These are phyloP conservation scores for Canis aureus DNA, from an alignment of 2,113 vertebrate species.

Conservation along the genomic window DNA sequence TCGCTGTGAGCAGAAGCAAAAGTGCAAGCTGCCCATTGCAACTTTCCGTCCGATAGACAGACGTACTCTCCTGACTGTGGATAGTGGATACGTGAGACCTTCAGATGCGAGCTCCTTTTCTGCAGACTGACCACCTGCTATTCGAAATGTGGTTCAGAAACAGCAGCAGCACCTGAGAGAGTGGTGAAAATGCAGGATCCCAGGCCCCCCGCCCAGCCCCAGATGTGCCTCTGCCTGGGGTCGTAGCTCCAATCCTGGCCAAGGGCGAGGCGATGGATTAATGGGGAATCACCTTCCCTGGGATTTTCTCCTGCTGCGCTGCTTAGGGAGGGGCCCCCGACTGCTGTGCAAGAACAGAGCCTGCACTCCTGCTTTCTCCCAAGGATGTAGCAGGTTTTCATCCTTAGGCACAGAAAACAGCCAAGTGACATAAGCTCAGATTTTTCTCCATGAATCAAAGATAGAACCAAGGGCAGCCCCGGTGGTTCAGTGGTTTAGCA, in stretches of 20 bases:
- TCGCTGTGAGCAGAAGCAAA: not conserved
- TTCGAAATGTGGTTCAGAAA: not conserved
- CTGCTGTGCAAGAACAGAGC: not conserved
- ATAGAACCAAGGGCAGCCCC: not conserved
- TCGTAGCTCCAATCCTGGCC: not conserved
- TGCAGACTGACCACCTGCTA: not conserved
- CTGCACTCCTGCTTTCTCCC: not conserved
- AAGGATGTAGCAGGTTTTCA: not conserved
- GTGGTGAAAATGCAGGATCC: not conserved
- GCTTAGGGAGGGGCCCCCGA: not conserved
- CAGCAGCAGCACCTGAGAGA: not conserved
- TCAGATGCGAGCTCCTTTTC: not conserved
- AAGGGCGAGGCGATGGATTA: not conserved
- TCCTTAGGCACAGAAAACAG: not conserved
- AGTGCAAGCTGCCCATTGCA: too few relatives aligned
- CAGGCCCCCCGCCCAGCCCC: too few relatives aligned
- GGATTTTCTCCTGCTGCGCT: not conserved
- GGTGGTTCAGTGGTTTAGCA: too few relatives aligned
- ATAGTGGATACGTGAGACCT: not conserved
- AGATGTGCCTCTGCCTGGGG: not conserved
- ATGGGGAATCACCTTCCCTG: not conserved
- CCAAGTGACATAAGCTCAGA: not conserved
- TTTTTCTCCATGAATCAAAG: not conserved
- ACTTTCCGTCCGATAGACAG: not conserved
- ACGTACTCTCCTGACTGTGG: not conserved